Evolutionary conservation across 2,888 invertebrate genomes (phyloP), one percentile per base, ranked within the genome.

Genomic region (Urechis unicinctus): DNA sequence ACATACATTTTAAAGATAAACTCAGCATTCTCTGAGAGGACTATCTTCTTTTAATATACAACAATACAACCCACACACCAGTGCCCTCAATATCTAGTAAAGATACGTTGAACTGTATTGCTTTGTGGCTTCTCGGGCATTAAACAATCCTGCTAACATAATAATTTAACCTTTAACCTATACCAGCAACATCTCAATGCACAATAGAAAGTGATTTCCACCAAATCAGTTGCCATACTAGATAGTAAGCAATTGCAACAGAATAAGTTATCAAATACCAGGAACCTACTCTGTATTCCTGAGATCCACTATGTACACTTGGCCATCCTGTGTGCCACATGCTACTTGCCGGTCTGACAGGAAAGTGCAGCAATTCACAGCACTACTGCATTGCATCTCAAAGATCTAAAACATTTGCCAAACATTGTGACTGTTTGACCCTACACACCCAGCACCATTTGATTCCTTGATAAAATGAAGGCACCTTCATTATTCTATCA

Each of bases 281-380:
- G 17, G n/a, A 5, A 25, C 52, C 45, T 63, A 76, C 77, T 70
- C 71, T 42, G 66, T 64, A 53, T 77, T 75, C 55, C 77, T 61
- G 31, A 75, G 58, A 62, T 77, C 76, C 49, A 66, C 51, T n/a
- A 70, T 56, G 26, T 67, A 61, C 5, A 78, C 58, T 45, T 81
- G 80, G 57, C 85, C 86, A 75, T 83, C 80, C 62, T 82, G 82
- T 62, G 84, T 84, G n/a, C 86, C 86, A 63, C 80, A 78, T 3
- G 81, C 77, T 61, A 84, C 78, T 28, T 69, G 64, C n/a, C 75
- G 74, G 13, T 81, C 71, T 1, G 82, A 81, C 21, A 84, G 66
- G 56, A 82, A 75, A 47, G 80, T 69, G 59, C 84, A 82, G 30
- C 83, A 79, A 73, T 86, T 86, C 50, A 85, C 82, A 5, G 85